phyloP scores from a whole-genome alignment of 2,888 invertebrate species.

The Strigamia crassipes region DNA sequence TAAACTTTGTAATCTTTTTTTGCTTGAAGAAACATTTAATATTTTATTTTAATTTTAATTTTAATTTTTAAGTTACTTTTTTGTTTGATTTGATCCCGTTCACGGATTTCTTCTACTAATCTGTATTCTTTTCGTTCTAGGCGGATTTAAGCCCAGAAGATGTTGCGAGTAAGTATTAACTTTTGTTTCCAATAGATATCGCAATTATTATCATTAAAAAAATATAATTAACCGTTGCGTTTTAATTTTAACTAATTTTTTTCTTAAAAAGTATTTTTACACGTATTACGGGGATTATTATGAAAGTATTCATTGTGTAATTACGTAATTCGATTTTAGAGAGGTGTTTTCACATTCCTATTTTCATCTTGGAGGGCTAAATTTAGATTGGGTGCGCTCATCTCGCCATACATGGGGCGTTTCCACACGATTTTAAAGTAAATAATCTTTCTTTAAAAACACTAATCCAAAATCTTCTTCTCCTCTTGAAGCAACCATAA shows the following conservation, averaged over 20 bases:
- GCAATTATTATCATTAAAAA: too few species aligned
- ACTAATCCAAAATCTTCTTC: too few species aligned
- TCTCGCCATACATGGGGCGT: slow-evolving; percentile 7
- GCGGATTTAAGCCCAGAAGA: not conserved
- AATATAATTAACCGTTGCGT: too few species aligned
- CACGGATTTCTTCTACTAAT: not conserved
- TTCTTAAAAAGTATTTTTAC: too few species aligned
- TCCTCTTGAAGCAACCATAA: too few species aligned
- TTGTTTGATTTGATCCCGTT: not conserved
- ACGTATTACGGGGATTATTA: too few species aligned
- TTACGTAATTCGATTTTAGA: not conserved
- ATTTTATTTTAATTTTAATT: not conserved
- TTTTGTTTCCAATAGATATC: not conserved
- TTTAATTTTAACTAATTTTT: not conserved
- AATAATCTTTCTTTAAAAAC: slow-evolving; percentile 14
- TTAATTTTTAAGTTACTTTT: not conserved
- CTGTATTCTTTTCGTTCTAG: not conserved
- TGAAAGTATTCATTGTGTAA: too few species aligned
- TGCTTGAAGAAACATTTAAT: not conserved
- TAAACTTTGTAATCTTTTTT: not conserved
- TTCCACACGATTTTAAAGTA: not conserved
- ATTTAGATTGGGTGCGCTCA: not conserved
- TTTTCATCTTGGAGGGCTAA: slow-evolving; percentile 1
- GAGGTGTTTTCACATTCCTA: not conserved
- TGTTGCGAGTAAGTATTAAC: not conserved